Evolutionary conservation across 2,113 vertebrate genomes (phyloP).

Genomic region (Cnemophilus loriae): DNA sequence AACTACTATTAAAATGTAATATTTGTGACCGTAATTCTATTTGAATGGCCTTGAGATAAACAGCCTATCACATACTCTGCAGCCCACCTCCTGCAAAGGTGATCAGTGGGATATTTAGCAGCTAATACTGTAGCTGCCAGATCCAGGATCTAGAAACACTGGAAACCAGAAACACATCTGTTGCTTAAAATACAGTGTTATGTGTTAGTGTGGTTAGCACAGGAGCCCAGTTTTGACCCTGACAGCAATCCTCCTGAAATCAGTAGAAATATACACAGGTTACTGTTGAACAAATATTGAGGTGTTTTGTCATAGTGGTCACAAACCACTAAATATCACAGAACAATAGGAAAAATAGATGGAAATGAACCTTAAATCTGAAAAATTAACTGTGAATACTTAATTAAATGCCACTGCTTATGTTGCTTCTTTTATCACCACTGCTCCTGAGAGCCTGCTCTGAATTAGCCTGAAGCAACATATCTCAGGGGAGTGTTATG

Average conservation of each 20-base stretch:
- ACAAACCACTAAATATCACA: background rate
- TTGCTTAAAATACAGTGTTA: background rate
- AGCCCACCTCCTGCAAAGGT: background rate
- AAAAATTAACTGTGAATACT: background rate
- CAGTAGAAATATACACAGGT: background rate
- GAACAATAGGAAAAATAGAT: background rate
- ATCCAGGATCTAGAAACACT: background rate
- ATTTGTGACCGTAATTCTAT: background rate
- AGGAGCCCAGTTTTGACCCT: background rate
- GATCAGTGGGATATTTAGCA: background rate
- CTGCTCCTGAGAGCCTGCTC: background rate
- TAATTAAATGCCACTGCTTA: background rate
- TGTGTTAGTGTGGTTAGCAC: background rate
- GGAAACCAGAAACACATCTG: background rate
- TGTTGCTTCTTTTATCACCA: background rate
- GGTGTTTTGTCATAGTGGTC: background rate
- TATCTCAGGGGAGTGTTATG: background rate
- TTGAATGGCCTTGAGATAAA: background rate
- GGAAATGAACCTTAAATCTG: background rate
- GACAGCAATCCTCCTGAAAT: background rate
- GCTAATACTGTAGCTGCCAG: background rate
- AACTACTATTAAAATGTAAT: background rate
- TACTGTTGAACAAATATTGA: background rate
- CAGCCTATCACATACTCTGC: background rate
- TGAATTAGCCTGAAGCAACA: background rate